These are phyloP conservation scores for Procavia capensis DNA, from an alignment of 2,113 vertebrate species.

Conservation along the genomic window DNA sequence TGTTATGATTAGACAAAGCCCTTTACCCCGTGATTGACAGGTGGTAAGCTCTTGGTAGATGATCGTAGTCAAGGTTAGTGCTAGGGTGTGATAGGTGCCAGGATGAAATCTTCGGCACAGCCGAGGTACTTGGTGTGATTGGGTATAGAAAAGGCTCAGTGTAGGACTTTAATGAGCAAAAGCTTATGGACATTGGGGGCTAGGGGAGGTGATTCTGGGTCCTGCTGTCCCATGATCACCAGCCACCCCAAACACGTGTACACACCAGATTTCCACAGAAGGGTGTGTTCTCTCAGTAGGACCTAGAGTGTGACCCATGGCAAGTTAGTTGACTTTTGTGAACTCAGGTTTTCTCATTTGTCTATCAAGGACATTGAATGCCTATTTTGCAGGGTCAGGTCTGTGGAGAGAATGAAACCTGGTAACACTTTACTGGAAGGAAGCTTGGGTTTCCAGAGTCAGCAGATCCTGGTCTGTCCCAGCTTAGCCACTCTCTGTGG, in stretches of 20 bases:
- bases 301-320: background rate
- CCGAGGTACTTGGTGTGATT: background rate
- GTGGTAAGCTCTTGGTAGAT: constrained; percentile 3
- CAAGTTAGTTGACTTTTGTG: background rate
- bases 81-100: constrained; percentile 11
- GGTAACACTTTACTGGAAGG: background rate
- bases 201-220: background rate
- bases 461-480: constrained; percentile 1
- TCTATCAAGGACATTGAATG: background rate
- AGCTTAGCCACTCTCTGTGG: background rate
- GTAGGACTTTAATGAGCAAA: background rate
- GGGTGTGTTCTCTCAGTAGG: background rate
- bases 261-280: background rate
- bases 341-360: constrained; percentile 65
- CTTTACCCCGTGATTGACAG: constrained; percentile 21
- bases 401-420: constrained; percentile 17
- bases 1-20: constrained; percentile 56
- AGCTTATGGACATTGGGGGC: background rate
- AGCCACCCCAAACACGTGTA: background rate
- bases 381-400: background rate
- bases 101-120: constrained; percentile 15
- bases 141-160: constrained; percentile 2
- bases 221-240: background rate
- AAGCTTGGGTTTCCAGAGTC: constrained; percentile 35
- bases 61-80: constrained; percentile 24